Percentiles rank a stretch among this genome's conserved stretches.
These are phyloP conservation scores for Drosophila elegans DNA, from an alignment of 1,140 invertebrate genomes.

Conservation along the genomic window DNA sequence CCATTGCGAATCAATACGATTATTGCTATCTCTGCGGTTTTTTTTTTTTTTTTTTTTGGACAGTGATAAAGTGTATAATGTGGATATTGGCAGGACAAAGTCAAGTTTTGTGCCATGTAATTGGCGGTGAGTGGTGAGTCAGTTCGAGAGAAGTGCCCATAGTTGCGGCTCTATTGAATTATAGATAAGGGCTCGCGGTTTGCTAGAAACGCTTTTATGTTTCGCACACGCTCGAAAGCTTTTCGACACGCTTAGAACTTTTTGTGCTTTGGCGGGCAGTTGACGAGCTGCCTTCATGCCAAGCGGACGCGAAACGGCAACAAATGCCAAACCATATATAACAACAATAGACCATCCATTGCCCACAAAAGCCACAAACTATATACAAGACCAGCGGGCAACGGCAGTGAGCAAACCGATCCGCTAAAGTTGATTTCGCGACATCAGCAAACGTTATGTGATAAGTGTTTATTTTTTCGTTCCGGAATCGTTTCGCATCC, in stretches of 20 bases:
- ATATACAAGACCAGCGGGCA: slow-evolving; percentile 19
- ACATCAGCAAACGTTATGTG: slow-evolving; percentile 63
- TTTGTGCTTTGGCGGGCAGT: slow-evolving; percentile 68
- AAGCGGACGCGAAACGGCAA: slow-evolving; percentile 62
- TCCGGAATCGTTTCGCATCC: slow-evolving; percentile 5
- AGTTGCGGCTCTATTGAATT: slow-evolving; percentile 16
- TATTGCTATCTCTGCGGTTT: slow-evolving; percentile 13
- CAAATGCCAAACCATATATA: slow-evolving; percentile 52
- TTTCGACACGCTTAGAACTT: slow-evolving; percentile 71
- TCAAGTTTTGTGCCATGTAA: slow-evolving; percentile 21
- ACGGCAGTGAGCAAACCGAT: not conserved
- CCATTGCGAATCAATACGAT: slow-evolving; percentile 24
- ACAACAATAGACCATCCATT: slow-evolving; percentile 10
- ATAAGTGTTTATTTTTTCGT: slow-evolving; percentile 21
- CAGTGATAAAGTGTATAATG: slow-evolving; percentile 25
- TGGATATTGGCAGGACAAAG: slow-evolving; percentile 35
- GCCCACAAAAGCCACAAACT: slow-evolving; percentile 15
- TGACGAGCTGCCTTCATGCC: slow-evolving; percentile 73
- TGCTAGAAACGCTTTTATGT: slow-evolving; percentile 39
- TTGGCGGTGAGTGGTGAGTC: slow-evolving; percentile 28
- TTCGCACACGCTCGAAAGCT: slow-evolving; percentile 29
- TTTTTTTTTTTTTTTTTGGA: not conserved
- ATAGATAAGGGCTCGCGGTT: slow-evolving; percentile 14
- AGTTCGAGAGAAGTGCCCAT: slow-evolving; percentile 23
- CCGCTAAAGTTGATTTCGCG: slow-evolving; percentile 1